Conservation (phyloP, 1,140 invertebrate genomes). For the Thrips palmi region DNA sequence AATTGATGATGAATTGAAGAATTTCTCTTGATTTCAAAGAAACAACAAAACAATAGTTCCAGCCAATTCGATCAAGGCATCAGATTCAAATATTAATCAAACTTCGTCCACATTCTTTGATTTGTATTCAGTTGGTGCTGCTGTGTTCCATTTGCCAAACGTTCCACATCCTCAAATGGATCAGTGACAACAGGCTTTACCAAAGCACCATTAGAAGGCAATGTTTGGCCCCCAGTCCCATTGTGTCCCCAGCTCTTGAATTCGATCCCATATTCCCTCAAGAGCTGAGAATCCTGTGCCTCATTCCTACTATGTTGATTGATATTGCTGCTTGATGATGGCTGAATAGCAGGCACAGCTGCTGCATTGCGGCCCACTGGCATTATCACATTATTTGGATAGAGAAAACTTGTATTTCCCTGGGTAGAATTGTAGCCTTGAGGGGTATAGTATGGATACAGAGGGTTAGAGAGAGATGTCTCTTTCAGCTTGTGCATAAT, state of each 20-base stretch:
- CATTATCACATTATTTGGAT: too few relatives aligned
- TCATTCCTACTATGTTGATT: too few relatives aligned
- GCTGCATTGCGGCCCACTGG: too few relatives aligned
- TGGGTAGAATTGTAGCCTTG: slow-evolving; percentile 18
- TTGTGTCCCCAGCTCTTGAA: too few relatives aligned
- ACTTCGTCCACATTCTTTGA: slow-evolving; percentile 18
- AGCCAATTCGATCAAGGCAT: too few relatives aligned
- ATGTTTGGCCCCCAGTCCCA: too few relatives aligned
- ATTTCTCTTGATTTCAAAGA: too few relatives aligned
- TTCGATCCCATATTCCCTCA: slow-evolving; percentile 19
- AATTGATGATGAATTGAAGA: too few relatives aligned
- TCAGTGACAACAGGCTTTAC: neutral
- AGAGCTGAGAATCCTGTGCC: slow-evolving; percentile 8
- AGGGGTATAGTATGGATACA: slow-evolving; percentile 36
- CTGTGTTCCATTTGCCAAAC: neutral
- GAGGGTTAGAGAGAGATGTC: slow-evolving; percentile 32
- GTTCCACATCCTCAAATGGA: neutral
- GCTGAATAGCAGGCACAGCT: too few relatives aligned
- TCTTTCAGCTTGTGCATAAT: slow-evolving; percentile 17
- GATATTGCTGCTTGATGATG: too few relatives aligned
- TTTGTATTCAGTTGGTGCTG: slow-evolving; percentile 3
- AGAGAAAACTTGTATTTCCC: slow-evolving; percentile 15
- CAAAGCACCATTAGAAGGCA: slow-evolving; percentile 3
- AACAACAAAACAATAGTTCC: neutral
- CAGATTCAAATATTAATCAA: slow-evolving; percentile 16